Conservation (phyloP, 2,113 vertebrate genomes). For the Centrocercus urophasianus region DNA sequence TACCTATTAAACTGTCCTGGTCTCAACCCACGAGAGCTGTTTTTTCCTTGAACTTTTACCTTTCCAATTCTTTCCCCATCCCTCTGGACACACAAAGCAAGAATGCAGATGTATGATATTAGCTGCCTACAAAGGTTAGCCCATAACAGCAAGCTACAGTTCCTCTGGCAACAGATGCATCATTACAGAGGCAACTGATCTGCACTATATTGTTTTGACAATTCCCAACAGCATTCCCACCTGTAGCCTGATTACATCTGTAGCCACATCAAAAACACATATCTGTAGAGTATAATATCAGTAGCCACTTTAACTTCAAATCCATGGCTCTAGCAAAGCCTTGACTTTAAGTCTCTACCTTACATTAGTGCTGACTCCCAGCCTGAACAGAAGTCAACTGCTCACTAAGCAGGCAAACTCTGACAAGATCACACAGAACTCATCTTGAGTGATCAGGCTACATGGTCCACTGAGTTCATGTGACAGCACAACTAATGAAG, state of each 20-base stretch:
- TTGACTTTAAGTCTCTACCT: neutral
- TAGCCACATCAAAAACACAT: neutral
- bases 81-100: neutral
- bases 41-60: neutral
- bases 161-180: neutral
- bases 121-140: neutral
- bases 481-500: neutral
- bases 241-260: neutral
- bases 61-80: neutral
- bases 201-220: neutral
- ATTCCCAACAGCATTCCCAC: neutral
- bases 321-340: rapidly evolving
- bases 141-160: neutral
- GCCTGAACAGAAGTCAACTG: neutral
- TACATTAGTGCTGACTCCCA: neutral
- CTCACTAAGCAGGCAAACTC: neutral
- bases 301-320: neutral
- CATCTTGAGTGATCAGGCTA: neutral
- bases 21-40: neutral
- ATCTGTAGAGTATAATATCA: neutral
- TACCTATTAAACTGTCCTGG: neutral
- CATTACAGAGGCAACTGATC: neutral
- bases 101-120: neutral
- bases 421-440: neutral
- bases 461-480: neutral